Evolutionary conservation across 2,113 vertebrate genomes (phyloP).

Genomic region (Acanthisitta chloris): DNA sequence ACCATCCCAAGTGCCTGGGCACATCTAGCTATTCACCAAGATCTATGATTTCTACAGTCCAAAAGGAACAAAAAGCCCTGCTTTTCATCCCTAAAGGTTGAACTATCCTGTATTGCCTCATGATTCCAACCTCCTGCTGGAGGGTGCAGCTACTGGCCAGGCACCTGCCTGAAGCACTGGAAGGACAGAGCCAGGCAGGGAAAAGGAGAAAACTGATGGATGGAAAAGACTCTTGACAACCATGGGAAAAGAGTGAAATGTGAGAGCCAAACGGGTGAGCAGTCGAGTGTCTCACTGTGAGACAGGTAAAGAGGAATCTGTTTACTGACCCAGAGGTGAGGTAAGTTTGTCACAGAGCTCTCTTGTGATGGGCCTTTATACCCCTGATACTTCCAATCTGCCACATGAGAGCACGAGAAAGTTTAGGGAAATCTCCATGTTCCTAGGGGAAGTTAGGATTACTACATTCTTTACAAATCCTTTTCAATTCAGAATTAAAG

Average conservation of each 20-base stretch:
- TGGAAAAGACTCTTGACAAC: background rate
- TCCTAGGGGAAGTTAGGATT: background rate
- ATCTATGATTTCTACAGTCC: background rate
- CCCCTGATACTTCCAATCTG: background rate
- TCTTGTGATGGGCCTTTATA: background rate
- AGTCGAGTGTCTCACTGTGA: background rate
- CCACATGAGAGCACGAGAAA: background rate
- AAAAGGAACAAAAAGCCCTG: background rate
- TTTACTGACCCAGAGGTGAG: background rate
- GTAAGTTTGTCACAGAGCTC: background rate
- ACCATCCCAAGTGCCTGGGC: no score
- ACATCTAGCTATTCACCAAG: no score
- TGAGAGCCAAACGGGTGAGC: background rate
- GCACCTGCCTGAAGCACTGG: background rate
- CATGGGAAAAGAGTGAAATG: background rate
- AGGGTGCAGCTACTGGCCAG: background rate
- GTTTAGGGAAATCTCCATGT: background rate
- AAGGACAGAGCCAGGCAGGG: background rate
- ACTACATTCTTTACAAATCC: background rate
- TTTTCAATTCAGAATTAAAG: background rate
- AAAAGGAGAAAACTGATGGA: background rate
- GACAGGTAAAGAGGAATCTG: background rate
- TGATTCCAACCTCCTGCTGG: background rate
- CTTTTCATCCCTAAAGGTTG: background rate
- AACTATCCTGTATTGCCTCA: background rate